A percentile compares a stretch with the other conserved stretches of the same genome.
These are phyloP conservation scores for Phoenicopterus ruber DNA, from an alignment of 2,113 vertebrate genomes.

Conservation along the genomic window DNA sequence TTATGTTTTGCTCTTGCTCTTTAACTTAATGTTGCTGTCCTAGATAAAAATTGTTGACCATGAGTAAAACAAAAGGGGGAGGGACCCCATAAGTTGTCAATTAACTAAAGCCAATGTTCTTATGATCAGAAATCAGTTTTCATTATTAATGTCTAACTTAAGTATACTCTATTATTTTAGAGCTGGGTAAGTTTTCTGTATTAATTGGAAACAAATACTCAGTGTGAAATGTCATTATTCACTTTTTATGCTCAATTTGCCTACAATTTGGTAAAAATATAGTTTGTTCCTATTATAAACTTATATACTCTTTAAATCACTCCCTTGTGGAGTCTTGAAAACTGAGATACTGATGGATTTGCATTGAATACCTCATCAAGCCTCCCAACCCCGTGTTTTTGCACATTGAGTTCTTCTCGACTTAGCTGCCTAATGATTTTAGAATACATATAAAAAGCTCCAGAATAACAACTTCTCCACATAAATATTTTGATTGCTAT, in stretches of 20 bases:
- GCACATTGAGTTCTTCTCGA: neutral
- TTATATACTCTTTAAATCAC: neutral
- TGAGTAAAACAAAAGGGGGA: neutral
- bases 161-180: neutral
- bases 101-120: neutral
- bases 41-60: neutral
- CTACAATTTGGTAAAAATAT: slow-evolving; percentile 2
- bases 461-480: neutral
- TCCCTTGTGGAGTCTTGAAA: neutral
- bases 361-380: neutral
- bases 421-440: neutral
- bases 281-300: slow-evolving; percentile 30
- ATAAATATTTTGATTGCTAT: slow-evolving; percentile 44
- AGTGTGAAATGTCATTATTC: slow-evolving; percentile 36
- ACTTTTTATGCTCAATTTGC: slow-evolving; percentile 36
- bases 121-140: neutral
- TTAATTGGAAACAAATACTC: slow-evolving; percentile 3
- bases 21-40: neutral
- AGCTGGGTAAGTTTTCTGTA: neutral
- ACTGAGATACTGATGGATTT: slow-evolving; percentile 1
- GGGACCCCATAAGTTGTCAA: neutral
- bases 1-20: neutral
- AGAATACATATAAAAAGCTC: neutral
- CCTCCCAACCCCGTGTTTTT: neutral
- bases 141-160: neutral